These are phyloP conservation scores for Paracanthobrama guichenoti DNA, from an alignment of 2,113 vertebrate species.

Conservation along the genomic window DNA sequence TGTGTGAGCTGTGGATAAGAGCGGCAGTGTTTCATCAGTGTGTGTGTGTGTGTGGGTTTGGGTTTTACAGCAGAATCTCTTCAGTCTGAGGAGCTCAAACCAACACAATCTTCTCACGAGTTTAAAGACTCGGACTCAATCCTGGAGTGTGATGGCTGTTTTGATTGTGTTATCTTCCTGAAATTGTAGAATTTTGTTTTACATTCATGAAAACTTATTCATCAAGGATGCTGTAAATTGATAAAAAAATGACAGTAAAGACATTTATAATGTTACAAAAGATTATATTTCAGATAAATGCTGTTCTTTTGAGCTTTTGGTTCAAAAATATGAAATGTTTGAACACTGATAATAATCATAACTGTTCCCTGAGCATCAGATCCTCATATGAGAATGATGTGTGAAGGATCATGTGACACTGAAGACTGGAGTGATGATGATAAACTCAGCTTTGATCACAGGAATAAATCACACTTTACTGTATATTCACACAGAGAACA, in stretches of 20 bases:
- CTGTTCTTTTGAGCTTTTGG: neutral
- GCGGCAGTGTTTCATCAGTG: constrained; percentile 33
- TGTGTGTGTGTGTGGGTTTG: constrained; percentile 2
- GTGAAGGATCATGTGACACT: neutral
- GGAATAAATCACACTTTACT: too few relatives aligned
- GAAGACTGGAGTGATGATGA: neutral
- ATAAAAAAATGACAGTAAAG: too few relatives aligned
- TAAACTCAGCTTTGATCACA: neutral
- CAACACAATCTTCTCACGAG: neutral
- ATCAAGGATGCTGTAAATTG: neutral
- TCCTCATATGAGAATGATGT: neutral
- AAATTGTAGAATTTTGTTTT: neutral
- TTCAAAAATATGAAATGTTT: neutral
- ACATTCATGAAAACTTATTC: neutral
- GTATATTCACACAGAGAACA: too few relatives aligned
- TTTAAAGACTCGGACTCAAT: neutral
- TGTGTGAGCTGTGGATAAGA: neutral
- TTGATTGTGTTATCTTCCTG: too few relatives aligned
- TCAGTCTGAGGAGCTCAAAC: neutral
- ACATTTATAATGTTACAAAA: too few relatives aligned
- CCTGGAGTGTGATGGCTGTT: too few relatives aligned
- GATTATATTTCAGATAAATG: too few relatives aligned
- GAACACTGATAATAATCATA: neutral
- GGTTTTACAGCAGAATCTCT: neutral
- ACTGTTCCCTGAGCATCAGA: neutral